A percentile compares a stretch with the other conserved stretches of the same genome.
phyloP scores from a whole-genome alignment of 1,140 invertebrate species.

The Trypoxylus dichotomus region DNA sequence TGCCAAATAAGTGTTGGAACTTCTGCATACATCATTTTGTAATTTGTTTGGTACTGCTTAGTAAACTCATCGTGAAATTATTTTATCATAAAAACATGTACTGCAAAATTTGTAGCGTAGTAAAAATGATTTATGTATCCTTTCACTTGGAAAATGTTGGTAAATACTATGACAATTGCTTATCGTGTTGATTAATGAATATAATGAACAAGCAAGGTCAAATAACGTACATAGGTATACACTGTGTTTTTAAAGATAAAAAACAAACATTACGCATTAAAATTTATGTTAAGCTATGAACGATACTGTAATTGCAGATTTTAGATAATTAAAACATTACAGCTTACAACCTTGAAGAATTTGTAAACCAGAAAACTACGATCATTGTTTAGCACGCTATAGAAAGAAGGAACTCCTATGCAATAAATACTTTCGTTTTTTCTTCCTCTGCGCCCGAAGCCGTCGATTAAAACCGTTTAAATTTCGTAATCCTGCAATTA shows the following conservation, averaged over 20 bases:
- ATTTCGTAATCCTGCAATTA: neutral
- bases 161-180: neutral
- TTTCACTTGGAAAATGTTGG: neutral
- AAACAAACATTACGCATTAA: neutral
- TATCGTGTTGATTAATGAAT: neutral
- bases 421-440: neutral
- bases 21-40: too few species aligned
- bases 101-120: too few species aligned
- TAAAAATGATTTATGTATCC: too few species aligned
- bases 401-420: neutral
- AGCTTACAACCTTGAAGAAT: neutral
- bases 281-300: neutral
- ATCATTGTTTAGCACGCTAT: neutral
- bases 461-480: neutral
- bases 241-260: neutral
- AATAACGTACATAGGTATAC: neutral
- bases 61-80: too few species aligned
- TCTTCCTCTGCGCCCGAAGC: neutral
- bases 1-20: too few species aligned
- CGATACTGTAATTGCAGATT: neutral
- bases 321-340: neutral
- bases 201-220: neutral
- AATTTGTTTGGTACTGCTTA: too few species aligned
- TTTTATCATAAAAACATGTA: too few species aligned
- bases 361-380: neutral